Conservation (phyloP, 2,888 invertebrate species). For the Drosophila fulvimacula region DNA sequence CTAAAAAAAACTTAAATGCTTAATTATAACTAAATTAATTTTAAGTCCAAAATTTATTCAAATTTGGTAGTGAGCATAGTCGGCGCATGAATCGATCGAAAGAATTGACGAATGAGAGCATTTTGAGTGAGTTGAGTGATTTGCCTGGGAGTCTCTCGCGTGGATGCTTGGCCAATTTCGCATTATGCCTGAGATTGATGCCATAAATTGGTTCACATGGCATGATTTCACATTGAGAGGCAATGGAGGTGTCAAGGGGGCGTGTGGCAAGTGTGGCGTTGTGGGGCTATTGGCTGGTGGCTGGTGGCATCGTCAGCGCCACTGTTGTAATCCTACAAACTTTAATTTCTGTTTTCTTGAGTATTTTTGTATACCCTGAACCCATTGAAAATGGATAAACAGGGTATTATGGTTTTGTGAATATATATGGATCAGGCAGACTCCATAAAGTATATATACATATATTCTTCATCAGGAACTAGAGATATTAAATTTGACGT, state of each 20-base stretch:
- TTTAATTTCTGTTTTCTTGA: slow-evolving; percentile 76
- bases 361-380: slow-evolving; percentile 13
- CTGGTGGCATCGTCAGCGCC: slow-evolving; percentile 39
- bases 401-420: too few species aligned
- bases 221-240: slow-evolving; percentile 54
- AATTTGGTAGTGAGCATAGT: not conserved
- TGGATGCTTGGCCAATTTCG: slow-evolving; percentile 68
- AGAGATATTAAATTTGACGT: too few species aligned
- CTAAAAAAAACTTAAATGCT: not conserved
- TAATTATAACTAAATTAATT: not conserved
- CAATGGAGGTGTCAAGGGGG: slow-evolving; percentile 5
- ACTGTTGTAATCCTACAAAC: slow-evolving; percentile 72
- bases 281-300: not conserved
- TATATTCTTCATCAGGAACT: too few species aligned
- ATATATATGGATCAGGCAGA: too few species aligned
- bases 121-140: slow-evolving; percentile 10
- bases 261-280: slow-evolving; percentile 3
- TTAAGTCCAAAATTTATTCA: not conserved
- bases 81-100: not conserved
- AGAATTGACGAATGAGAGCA: slow-evolving; percentile 7
- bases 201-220: slow-evolving; percentile 84
- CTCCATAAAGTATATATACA: too few species aligned
- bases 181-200: slow-evolving; percentile 83
- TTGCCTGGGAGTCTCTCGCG: slow-evolving; percentile 29
- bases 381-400: too few species aligned